Evolutionary conservation across 2,113 vertebrate species (phyloP).

Genomic region (Neomonachus schauinslandi): DNA sequence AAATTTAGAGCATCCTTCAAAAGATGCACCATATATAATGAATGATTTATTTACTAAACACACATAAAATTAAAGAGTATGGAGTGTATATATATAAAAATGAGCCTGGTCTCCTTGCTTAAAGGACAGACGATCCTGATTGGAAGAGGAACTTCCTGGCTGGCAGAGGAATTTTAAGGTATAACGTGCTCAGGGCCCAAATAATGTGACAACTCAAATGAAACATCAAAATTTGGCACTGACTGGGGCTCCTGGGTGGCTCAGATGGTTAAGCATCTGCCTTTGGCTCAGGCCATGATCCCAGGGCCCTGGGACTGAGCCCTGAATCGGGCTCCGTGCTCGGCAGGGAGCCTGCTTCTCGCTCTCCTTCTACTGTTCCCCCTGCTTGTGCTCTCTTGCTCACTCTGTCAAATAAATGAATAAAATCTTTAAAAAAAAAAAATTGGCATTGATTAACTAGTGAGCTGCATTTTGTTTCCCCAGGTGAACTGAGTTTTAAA

Average conservation of each 20-base stretch:
- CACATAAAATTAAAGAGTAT: neutral
- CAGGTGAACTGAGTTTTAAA: neutral
- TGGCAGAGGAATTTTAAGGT: neutral
- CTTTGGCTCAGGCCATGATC: neutral
- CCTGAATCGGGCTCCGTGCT: neutral
- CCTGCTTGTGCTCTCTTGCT: neutral
- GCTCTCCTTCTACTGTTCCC: neutral
- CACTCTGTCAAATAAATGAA: neutral
- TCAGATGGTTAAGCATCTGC: neutral
- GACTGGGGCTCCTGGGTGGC: neutral
- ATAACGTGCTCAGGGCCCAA: neutral
- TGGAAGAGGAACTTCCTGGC: neutral
- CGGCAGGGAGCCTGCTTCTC: neutral
- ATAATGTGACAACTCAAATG: neutral
- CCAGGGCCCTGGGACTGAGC: neutral
- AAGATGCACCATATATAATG: neutral
- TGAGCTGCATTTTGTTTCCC: neutral
- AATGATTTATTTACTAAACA: neutral
- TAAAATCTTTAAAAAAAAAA: neutral
- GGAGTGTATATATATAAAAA: neutral
- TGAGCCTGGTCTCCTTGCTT: neutral
- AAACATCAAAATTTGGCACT: neutral
- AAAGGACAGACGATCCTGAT: neutral
- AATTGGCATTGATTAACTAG: neutral
- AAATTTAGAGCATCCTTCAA: neutral